Evolutionary conservation across 2,888 invertebrate genomes (phyloP), one percentile per base, ranked within the genome.

Genomic region (Sesia bembeciformis): DNA sequence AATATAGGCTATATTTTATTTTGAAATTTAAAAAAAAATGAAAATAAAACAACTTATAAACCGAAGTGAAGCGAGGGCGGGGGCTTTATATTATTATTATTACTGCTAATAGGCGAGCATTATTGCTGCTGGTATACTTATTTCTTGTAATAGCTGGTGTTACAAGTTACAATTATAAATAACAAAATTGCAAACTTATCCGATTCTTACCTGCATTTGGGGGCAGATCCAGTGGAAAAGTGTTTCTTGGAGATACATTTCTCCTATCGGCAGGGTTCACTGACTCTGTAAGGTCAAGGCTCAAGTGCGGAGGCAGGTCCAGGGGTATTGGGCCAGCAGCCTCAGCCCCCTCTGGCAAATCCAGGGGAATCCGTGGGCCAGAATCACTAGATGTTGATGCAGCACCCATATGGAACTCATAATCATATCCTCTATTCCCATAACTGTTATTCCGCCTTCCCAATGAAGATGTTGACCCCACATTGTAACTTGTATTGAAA

Each of bases 401-500:
- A 1, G 74, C 76, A 40, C 80, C 79, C 75, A 78, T 73, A 57
- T 83, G 84, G 0, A 72, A 58, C 39, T 83, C 82, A 74, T 86
- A 87, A 59, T 81, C 74, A 66, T 86, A 87, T 54, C 76, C 72
- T 54, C 85, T 79, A 57, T 72, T 74, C 62, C 75, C 79, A 53
- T 68, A 63, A 60, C 62, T 76, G 58, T 79, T 81, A 64, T 79
- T 82, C 54, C 85, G 72, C 56, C 85, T 75, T 51, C 83, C 80
- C 60, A 78, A 61, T 2, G 84, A 83, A 8, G 83, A 79, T 3
- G 84, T 80, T 4, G 86, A 82, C 5, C 80, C 81, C 52, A 78
- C 77, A 73, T 84, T 87, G 39, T 8, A 40, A 74, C 74, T 88
- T 60, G 90, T 90, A 67, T 90, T 92, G 62, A 92, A 88, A 0